These are phyloP conservation scores for Miniopterus natalensis DNA, from an alignment of 2,113 vertebrate species.

Conservation along the genomic window DNA sequence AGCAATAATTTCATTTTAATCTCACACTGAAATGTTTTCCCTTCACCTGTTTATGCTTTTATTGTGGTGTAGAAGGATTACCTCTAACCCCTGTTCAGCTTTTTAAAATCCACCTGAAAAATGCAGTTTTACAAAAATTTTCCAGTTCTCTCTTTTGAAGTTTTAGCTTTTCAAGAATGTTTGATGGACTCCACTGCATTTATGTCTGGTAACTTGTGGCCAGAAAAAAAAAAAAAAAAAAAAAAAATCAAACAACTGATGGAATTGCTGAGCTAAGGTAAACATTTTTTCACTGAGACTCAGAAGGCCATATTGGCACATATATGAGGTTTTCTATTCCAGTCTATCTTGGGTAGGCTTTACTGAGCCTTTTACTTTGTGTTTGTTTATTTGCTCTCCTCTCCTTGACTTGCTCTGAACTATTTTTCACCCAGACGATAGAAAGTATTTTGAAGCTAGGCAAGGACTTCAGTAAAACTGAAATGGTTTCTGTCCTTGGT, in stretches of 20 bases:
- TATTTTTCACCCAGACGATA: constrained; percentile 7
- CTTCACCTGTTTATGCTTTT: neutral
- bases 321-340: neutral
- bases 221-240: neutral
- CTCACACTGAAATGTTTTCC: neutral
- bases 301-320: neutral
- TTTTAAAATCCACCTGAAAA: constrained; percentile 18
- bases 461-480: neutral
- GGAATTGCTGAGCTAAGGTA: constrained; percentile 12
- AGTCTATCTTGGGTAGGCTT: neutral
- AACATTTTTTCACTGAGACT: neutral
- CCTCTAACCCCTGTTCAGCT: neutral
- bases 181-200: neutral
- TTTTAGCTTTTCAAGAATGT: constrained; percentile 2
- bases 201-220: neutral
- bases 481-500: constrained; percentile 5
- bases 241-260: neutral
- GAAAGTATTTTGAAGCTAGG: constrained; percentile 1
- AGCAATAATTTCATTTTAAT: neutral
- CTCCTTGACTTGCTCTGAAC: neutral
- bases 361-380: neutral
- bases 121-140: neutral
- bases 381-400: constrained; percentile 46
- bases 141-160: neutral
- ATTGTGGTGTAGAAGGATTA: neutral